Evolutionary conservation across 37 sponge, comb jelly and placozoan genomes (phyloP), one percentile per base, ranked within the genome.

Genomic region (Ephydatia muelleri): DNA sequence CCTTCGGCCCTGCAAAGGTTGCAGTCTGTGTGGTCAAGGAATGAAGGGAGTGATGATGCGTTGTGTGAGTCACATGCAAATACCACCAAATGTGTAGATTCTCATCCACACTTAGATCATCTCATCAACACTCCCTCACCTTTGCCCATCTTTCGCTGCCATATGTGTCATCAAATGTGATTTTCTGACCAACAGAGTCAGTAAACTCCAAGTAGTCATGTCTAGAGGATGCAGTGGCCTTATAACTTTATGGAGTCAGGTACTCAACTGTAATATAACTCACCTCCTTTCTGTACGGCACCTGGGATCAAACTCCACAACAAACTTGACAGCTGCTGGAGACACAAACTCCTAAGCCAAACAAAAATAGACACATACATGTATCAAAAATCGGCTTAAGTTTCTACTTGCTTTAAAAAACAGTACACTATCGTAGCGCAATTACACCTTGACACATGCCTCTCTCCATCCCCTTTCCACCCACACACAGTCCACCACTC

Each of bases 201-300:
- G 82, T 83, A 71, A 96, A 96, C 77, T 88, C 92, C 65, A 95
- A 70, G 77, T 95, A 93, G 69, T 95, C 96, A 67, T 92, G 90
- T 35, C 85, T 93, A 83, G 13, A 78, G 19, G 21, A 12, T 43
- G 43, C 6, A 6, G 43, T 43, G 6, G 43, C 43, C 43, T 43
- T 22, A 73, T 19, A 73, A 33, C 31, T 33, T 73, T 5, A 74
- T 74, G 33, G 33, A 4, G 5, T 5, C 4, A 34, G 35, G 36
- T 3, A 27, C 5, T 5, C 6, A 74, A 74, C 3, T 3, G 33
- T 74, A 70, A 82, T 36, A 67, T 36, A 23, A 57, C 86, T 31
- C 64, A 94, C 85, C 88, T 68, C 65, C 84, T 79, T 83, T 93
- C 94, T 16, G 94, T 93, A 25, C 65, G 40, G 39, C 94, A 93